Evolutionary conservation across 1,140 invertebrate genomes (phyloP), one percentile per base, ranked within the genome.

Genomic region (Trichonephila clavata): DNA sequence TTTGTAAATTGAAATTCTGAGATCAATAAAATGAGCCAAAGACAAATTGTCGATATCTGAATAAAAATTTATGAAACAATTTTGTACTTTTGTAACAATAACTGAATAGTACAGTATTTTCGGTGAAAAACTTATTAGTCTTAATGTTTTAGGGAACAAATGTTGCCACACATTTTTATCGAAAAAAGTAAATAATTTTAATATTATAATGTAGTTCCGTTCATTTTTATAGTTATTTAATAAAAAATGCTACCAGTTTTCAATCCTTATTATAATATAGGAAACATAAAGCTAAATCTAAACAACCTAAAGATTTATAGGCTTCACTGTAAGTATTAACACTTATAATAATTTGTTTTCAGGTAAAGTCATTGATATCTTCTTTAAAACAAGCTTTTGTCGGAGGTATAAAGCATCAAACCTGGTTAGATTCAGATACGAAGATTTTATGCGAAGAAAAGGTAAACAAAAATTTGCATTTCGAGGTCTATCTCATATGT

Each of bases 341-440:
- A 32, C 0, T 27, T 80, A 8, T 1, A 13, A 8, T 24, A 80
- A 32, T 94, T 92, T 95, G 94, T 94, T 94, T 84, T 24, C 88
- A 97, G 96, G 96, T 97, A 3, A 95, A 96, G 83, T 95, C 96
- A 50, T 96, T 97, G 95, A 97, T 97, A 94, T 95, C 96, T 63
- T 96, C 96, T 57, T 96, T 97, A 39, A 96, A 97, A 94, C 95
- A 96, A 59, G 96, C 97, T 4, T 96, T 97, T 90, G 96, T 96
- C 61, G 95, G 96, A 20, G 95, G 97, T 8, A 96, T 97, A 68
- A 95, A 96, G 63, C 95, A 96, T 60, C 96, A 97, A 81, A 95
- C 96, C n/a, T 97, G 97, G 97, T 96, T 97, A 92, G 97, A 97
- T 94, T 96, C 97, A 27, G 95, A 96, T 50, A 97, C 97, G 1